Evolutionary conservation across 2,113 vertebrate genomes (phyloP).

Genomic region (Crotalus helleri): DNA sequence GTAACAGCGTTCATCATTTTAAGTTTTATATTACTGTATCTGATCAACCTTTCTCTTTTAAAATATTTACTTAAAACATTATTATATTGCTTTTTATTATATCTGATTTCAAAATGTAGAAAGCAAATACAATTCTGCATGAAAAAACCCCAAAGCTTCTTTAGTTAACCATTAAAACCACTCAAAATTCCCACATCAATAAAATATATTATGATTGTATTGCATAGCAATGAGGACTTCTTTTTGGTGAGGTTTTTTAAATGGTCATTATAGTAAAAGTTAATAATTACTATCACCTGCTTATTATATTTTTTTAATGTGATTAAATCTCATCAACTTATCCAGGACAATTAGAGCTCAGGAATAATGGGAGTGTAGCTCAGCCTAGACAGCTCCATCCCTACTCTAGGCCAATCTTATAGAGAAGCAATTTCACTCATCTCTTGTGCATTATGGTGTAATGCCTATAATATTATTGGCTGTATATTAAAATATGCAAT

Average conservation of each 20-base stretch:
- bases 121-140: neutral
- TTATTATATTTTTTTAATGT: neutral
- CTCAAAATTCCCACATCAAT: neutral
- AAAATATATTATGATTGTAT: neutral
- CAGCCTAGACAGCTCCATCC: neutral
- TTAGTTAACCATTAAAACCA: neutral
- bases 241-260: neutral
- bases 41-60: neutral
- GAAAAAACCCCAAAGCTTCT: neutral
- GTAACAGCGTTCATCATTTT: neutral
- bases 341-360: neutral
- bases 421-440: neutral
- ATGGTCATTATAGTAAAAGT: neutral
- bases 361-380: neutral
- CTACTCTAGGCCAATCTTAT: neutral
- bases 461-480: conserved; percentile 12
- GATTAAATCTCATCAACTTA: neutral
- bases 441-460: conserved; percentile 35
- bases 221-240: neutral
- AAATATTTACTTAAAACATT: neutral
- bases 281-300: neutral
- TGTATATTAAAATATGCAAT: neutral
- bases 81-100: neutral
- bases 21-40: neutral
- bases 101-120: neutral